Evolutionary conservation across 2,888 invertebrate genomes (phyloP).

Genomic region (Fragum sueziense): DNA sequence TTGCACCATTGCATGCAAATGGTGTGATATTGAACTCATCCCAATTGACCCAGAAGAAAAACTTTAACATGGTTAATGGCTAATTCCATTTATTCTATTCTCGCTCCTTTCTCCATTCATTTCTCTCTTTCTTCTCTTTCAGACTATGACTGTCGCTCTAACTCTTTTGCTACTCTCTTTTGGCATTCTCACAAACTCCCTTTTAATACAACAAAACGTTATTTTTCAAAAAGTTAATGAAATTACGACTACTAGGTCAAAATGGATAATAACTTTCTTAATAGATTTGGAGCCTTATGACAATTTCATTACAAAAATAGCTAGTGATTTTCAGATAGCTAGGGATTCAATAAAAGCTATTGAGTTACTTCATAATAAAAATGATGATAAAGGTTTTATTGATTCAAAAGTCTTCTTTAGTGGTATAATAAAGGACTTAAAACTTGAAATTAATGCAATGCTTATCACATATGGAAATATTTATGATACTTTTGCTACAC

Average conservation of each 20-base stretch:
- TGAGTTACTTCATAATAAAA: not conserved
- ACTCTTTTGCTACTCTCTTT: too few species aligned
- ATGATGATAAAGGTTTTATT: not conserved
- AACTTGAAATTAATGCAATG: not conserved
- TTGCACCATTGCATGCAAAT: too few species aligned
- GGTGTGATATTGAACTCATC: too few species aligned
- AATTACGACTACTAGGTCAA: not conserved
- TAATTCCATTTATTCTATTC: not conserved
- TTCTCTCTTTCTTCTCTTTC: not conserved
- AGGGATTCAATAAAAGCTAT: not conserved
- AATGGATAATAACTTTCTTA: not conserved
- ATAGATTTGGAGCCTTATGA: not conserved
- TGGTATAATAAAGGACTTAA: not conserved
- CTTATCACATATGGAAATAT: not conserved
- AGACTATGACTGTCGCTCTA: not conserved
- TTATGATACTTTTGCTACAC: too few species aligned
- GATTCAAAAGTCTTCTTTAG: not conserved
- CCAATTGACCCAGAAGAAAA: too few species aligned
- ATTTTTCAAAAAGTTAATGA: slow-evolving; percentile 2
- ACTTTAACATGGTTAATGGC: not conserved
- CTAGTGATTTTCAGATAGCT: not conserved
- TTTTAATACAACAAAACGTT: too few species aligned
- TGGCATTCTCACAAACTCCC: too few species aligned
- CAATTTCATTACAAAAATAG: not conserved
- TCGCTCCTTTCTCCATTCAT: not conserved